Percentiles rank a stretch among this genome's conserved stretches.
Conservation (phyloP, 2,797 vertebrate species). For the Tarsius wallacei region DNA sequence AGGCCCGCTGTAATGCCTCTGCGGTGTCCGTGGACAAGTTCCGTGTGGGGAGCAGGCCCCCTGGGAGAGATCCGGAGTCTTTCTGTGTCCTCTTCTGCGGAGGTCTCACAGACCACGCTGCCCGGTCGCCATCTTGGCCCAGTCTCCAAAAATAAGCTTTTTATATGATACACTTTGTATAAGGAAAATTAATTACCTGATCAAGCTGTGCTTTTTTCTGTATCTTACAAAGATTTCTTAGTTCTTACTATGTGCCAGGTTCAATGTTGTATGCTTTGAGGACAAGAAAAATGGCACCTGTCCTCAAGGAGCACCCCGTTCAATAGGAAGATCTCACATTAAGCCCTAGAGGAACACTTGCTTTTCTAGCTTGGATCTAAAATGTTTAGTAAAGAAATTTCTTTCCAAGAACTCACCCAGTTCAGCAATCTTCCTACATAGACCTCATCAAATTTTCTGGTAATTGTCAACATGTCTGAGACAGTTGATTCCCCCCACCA, state of each 20-base stretch:
- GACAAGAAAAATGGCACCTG: background rate
- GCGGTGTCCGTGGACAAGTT: no score
- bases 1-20: no score
- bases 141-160: constrained; percentile 8
- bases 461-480: background rate
- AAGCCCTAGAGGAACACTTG: background rate
- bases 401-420: background rate
- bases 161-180: background rate
- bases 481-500: background rate
- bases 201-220: background rate
- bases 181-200: background rate
- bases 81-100: no score
- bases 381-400: background rate
- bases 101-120: no score
- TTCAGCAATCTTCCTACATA: background rate
- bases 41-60: no score
- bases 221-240: background rate
- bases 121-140: no score
- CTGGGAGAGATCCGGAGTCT: no score
- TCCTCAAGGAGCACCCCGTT: background rate
- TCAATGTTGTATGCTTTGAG: background rate
- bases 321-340: background rate
- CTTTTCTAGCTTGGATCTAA: background rate
- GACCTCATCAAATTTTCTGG: background rate
- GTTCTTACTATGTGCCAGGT: background rate